Evolutionary conservation across 2,888 invertebrate species (phyloP).

Genomic region (Alcis repandata): DNA sequence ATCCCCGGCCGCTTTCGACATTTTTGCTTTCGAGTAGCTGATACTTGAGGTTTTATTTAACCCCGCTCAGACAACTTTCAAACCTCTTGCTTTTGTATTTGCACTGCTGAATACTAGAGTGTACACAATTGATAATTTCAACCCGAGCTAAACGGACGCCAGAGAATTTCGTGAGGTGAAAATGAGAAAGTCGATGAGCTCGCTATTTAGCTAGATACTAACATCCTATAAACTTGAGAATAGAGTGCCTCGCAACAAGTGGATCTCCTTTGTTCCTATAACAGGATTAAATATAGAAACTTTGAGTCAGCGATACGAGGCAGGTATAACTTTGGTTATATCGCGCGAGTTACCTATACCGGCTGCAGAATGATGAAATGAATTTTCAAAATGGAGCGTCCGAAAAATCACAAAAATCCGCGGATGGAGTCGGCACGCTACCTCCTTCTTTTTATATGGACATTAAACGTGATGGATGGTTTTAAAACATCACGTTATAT

Average conservation of each 20-base stretch:
- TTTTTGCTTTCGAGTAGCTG: constrained; percentile 82
- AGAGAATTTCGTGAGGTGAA: constrained; percentile 66
- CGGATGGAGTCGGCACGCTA: constrained; percentile 70
- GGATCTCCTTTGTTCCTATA: constrained; percentile 59
- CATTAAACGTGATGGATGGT: constrained; percentile 85
- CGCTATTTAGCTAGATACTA: constrained; percentile 59
- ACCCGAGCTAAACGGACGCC: constrained; percentile 59
- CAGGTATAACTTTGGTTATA: constrained; percentile 38
- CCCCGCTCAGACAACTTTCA: constrained; percentile 69
- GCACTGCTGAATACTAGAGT: constrained; percentile 71
- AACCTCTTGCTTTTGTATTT: constrained; percentile 75
- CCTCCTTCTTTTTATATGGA: constrained; percentile 82
- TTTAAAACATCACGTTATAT: constrained; percentile 86
- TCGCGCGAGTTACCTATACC: constrained; percentile 24
- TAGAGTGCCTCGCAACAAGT: constrained; percentile 62
- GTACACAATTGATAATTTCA: constrained; percentile 72
- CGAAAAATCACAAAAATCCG: constrained; percentile 64
- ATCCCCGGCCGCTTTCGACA: constrained; percentile 68
- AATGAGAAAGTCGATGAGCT: constrained; percentile 62
- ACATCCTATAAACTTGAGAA: constrained; percentile 63
- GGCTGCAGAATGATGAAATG: constrained; percentile 39
- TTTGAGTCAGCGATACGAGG: constrained; percentile 41
- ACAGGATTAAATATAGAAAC: constrained; percentile 48
- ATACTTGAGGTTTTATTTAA: constrained; percentile 79
- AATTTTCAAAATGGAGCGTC: constrained; percentile 57